phyloP scores from a whole-genome alignment of 2,888 invertebrate species.

The Hyppa rectilinea region DNA sequence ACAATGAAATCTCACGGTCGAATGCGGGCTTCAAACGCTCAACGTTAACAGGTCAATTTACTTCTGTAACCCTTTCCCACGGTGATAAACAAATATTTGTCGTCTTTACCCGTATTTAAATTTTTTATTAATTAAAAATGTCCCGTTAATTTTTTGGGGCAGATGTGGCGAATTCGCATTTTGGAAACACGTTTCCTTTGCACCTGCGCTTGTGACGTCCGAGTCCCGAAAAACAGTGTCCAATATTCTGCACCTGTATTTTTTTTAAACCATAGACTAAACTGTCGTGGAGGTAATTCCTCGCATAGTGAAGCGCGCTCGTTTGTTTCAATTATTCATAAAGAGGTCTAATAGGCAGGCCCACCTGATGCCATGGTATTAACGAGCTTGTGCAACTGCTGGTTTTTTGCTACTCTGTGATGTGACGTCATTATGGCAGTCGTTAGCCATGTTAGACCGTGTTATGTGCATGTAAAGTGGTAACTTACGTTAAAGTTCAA shows the following conservation, averaged over 20 bases:
- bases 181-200: constrained; percentile 54
- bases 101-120: constrained; percentile 70
- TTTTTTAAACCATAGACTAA: constrained; percentile 54
- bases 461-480: constrained; percentile 52
- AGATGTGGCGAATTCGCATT: constrained; percentile 51
- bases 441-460: constrained; percentile 59
- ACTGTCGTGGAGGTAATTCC: constrained; percentile 54
- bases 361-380: constrained; percentile 65
- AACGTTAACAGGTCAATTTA: constrained; percentile 88
- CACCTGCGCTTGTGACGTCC: constrained; percentile 42
- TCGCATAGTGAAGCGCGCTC: constrained; percentile 59
- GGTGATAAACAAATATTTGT: constrained; percentile 82
- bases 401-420: constrained; percentile 57
- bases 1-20: constrained; percentile 88
- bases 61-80: constrained; percentile 86
- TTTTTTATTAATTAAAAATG: constrained; percentile 71
- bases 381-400: constrained; percentile 65
- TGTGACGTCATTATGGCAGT: constrained; percentile 63
- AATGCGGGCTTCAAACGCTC: constrained; percentile 88
- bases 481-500: constrained; percentile 48
- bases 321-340: constrained; percentile 69
- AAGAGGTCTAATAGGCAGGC: constrained; percentile 65
- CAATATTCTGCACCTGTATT: constrained; percentile 35
- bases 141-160: constrained; percentile 58
- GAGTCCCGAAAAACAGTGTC: constrained; percentile 50